These are phyloP conservation scores for Fulmarus glacialis DNA, from an alignment of 2,113 vertebrate species.

Conservation along the genomic window DNA sequence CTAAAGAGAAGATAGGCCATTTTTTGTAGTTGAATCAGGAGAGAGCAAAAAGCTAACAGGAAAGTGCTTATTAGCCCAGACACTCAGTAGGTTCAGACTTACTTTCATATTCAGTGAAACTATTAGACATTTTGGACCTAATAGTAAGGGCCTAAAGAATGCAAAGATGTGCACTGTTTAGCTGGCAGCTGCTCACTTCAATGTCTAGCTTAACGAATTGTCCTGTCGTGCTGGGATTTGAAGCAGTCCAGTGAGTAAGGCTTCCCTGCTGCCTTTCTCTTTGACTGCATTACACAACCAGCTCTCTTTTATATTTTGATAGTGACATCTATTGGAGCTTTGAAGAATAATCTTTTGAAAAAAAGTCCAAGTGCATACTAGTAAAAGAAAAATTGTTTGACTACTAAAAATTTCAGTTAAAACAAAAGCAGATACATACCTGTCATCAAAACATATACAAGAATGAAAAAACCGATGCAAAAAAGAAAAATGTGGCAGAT, in stretches of 20 bases:
- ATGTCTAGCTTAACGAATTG: background rate
- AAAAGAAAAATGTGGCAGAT: background rate
- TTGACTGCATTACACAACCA: background rate
- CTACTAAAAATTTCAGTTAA: background rate
- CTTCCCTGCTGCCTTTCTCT: background rate
- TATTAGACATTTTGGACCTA: constrained; percentile 2
- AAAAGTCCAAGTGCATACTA: background rate
- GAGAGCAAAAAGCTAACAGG: background rate
- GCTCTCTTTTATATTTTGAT: constrained; percentile 77
- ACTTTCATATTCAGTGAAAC: constrained; percentile 1
- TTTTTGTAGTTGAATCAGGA: background rate
- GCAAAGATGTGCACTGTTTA: background rate
- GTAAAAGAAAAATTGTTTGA: background rate
- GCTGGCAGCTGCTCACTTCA: background rate
- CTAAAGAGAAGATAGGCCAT: background rate
- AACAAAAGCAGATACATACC: background rate
- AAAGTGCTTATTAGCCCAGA: background rate
- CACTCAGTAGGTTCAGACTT: background rate
- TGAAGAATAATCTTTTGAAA: constrained; percentile 42
- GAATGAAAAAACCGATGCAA: background rate
- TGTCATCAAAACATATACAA: background rate
- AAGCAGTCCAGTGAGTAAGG: background rate
- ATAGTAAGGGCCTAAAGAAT: background rate
- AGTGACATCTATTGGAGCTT: constrained; percentile 82
- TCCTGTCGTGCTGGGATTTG: constrained; percentile 1